phyloP scores from a whole-genome alignment of 2,888 invertebrate genomes.

The Cepaea hortensis region DNA sequence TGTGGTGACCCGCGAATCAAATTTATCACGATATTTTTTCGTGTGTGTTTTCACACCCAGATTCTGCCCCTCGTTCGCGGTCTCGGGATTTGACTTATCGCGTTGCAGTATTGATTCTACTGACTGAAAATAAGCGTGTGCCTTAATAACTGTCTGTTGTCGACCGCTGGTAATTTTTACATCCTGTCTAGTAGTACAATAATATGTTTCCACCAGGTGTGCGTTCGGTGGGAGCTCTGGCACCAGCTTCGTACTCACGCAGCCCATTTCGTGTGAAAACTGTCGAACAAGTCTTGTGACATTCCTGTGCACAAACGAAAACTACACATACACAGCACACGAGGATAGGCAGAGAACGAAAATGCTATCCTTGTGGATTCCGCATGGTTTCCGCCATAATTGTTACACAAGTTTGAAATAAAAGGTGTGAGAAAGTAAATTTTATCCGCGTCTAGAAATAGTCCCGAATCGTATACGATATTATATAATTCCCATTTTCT shows the following conservation, averaged over 20 bases:
- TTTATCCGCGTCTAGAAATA: conserved; percentile 55
- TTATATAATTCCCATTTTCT: too few species aligned
- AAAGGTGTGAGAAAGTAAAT: conserved; percentile 52
- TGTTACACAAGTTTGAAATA: conserved; percentile 49
- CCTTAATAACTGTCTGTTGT: conserved; percentile 40
- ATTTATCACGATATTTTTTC: conserved; percentile 75
- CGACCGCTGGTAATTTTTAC: conserved; percentile 54
- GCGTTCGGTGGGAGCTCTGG: conserved; percentile 68
- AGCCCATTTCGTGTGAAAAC: conserved; percentile 72
- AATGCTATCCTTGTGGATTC: conserved; percentile 52
- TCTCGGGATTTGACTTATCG: conserved; percentile 43
- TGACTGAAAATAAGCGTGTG: conserved; percentile 55
- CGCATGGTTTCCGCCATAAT: conserved; percentile 56
- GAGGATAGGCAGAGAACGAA: conserved; percentile 51
- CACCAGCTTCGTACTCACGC: conserved; percentile 72
- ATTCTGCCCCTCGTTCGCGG: conserved; percentile 56
- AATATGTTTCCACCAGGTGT: conserved; percentile 69
- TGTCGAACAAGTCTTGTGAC: conserved; percentile 58
- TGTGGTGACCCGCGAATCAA: conserved; percentile 76
- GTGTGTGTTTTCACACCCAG: conserved; percentile 68
- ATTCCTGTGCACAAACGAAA: conserved; percentile 61
- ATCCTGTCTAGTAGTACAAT: conserved; percentile 55
- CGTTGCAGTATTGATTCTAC: conserved; percentile 51
- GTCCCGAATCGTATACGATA: conserved; percentile 27
- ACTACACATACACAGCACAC: conserved; percentile 54